These are phyloP conservation scores for Sciurus niger DNA, from an alignment of 2,113 vertebrate genomes.

Conservation along the genomic window DNA sequence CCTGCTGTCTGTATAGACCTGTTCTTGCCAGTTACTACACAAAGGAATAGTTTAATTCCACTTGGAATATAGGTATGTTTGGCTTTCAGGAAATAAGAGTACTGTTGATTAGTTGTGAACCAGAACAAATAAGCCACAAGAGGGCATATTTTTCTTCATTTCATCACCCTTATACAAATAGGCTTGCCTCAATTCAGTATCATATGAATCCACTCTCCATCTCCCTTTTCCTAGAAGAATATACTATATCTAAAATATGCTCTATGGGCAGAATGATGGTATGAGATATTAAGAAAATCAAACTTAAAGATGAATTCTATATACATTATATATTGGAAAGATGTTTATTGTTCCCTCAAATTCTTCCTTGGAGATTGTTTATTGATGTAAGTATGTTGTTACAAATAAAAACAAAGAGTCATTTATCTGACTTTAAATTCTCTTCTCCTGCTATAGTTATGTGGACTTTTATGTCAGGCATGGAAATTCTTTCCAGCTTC, in stretches of 20 bases:
- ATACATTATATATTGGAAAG: not conserved
- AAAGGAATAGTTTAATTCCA: constrained; percentile 74
- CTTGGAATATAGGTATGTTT: constrained; percentile 76
- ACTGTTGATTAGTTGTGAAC: constrained; percentile 65
- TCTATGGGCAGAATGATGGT: not conserved
- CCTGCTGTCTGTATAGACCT: constrained; percentile 35
- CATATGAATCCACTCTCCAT: not conserved
- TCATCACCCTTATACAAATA: constrained; percentile 68
- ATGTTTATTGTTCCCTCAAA: constrained; percentile 64
- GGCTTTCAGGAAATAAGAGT: constrained; percentile 70
- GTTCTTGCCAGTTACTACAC: constrained; percentile 60
- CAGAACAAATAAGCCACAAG: constrained; percentile 85
- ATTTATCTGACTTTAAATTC: constrained; percentile 53
- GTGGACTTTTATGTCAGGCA: not conserved
- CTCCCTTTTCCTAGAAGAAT: constrained; percentile 10
- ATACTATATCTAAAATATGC: not conserved
- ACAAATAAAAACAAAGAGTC: not conserved
- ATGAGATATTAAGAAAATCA: constrained; percentile 27
- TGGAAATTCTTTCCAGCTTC: constrained; percentile 57
- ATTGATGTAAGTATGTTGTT: constrained; percentile 44
- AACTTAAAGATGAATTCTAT: not conserved
- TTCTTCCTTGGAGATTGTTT: constrained; percentile 51
- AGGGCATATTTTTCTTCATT: constrained; percentile 88
- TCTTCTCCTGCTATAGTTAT: not conserved
- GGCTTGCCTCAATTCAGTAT: constrained; percentile 41